phyloP scores from a whole-genome alignment of 2,888 invertebrate species.

The Leuctra nigra region DNA sequence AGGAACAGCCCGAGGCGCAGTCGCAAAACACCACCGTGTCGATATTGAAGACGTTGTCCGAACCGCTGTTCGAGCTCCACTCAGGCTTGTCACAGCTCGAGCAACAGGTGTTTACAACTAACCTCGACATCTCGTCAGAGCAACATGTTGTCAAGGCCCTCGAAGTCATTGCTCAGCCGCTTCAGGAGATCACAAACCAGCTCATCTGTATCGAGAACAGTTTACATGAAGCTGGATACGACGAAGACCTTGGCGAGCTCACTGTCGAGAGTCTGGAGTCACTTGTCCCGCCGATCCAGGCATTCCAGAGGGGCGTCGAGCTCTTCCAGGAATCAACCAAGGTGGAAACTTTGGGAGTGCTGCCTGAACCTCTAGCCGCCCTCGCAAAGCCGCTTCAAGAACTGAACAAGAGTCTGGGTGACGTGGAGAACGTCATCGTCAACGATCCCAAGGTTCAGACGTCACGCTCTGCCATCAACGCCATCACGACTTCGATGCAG shows the following conservation, averaged over 20 bases:
- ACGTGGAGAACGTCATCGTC: slow-evolving; percentile 1
- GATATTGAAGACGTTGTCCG: slow-evolving; percentile 2
- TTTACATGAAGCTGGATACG: neutral
- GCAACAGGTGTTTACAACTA: neutral
- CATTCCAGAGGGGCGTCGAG: slow-evolving; percentile 34
- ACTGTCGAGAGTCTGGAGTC: slow-evolving; percentile 33
- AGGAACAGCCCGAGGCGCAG: neutral
- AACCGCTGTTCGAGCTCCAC: slow-evolving; percentile 17
- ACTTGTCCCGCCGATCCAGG: slow-evolving; percentile 34
- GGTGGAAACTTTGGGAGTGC: slow-evolving; percentile 10
- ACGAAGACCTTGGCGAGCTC: slow-evolving; percentile 17
- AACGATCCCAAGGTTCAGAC: neutral
- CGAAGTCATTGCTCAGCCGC: slow-evolving; percentile 21
- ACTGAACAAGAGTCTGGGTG: slow-evolving; percentile 23
- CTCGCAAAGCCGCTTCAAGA: slow-evolving; percentile 23
- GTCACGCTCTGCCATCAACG: neutral
- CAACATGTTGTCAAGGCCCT: neutral
- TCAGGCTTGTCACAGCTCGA: neutral
- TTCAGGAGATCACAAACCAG: slow-evolving; percentile 12
- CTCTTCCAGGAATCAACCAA: slow-evolving; percentile 20
- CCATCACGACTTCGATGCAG: neutral
- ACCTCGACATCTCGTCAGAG: neutral
- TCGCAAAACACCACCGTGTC: neutral
- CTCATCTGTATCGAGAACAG: slow-evolving; percentile 12
- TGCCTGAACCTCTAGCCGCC: slow-evolving; percentile 18